Conservation (phyloP, 1,140 invertebrate species). For the Acromyrmex charruanus region DNA sequence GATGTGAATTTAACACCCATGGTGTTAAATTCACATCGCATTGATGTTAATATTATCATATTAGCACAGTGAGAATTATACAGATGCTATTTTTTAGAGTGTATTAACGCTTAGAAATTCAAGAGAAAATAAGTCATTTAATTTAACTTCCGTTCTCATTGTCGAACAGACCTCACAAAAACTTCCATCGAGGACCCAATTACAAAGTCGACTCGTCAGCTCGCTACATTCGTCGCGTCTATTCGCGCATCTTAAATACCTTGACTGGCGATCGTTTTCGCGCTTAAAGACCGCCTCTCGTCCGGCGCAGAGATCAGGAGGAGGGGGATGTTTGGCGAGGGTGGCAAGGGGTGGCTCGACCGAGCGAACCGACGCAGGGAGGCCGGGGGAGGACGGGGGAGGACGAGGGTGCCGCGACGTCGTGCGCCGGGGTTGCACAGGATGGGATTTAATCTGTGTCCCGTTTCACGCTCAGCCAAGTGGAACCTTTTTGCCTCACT, state of each 20-base stretch:
- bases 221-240: conserved; percentile 16
- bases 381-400: conserved; percentile 30
- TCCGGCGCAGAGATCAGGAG: conserved; percentile 62
- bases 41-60: too few species aligned
- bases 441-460: conserved; percentile 87
- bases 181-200: background rate
- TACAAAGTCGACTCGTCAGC: conserved; percentile 7
- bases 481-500: conserved; percentile 87
- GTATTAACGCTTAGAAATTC: background rate
- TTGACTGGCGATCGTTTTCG: conserved; percentile 62
- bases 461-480: conserved; percentile 87
- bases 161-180: background rate
- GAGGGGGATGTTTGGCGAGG: conserved; percentile 75
- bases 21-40: too few species aligned
- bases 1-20: too few species aligned
- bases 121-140: conserved; percentile 2
- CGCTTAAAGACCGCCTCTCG: conserved; percentile 66
- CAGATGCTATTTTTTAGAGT: too few species aligned
- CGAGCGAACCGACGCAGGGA: conserved; percentile 64
- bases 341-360: conserved; percentile 45
- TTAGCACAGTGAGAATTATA: too few species aligned
- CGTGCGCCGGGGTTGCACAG: conserved; percentile 76
- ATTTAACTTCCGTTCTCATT: background rate
- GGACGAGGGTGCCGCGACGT: conserved; percentile 77
- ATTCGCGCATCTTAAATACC: conserved; percentile 64